These are phyloP conservation scores for Psophia crepitans DNA, from an alignment of 2,113 vertebrate species.

Conservation along the genomic window DNA sequence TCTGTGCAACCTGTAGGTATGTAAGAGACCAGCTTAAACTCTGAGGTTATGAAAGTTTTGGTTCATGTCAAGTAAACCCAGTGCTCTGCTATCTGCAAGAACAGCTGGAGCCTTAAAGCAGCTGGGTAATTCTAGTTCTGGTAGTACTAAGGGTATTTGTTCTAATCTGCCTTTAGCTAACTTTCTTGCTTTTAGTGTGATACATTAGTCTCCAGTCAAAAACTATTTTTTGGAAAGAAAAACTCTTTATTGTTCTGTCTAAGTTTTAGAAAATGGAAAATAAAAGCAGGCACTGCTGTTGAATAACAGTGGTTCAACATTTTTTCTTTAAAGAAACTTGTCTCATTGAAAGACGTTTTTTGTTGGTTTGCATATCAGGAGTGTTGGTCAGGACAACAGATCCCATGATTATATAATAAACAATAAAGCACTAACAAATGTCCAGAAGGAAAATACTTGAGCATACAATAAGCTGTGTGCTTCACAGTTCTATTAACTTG, in stretches of 20 bases:
- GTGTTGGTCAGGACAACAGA: not conserved
- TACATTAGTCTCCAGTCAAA: not conserved
- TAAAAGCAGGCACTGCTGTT: not conserved
- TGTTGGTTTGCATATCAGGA: not conserved
- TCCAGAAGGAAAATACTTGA: not conserved
- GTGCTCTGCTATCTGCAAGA: not conserved
- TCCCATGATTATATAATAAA: not conserved
- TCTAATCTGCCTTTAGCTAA: not conserved
- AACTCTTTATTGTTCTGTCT: not conserved
- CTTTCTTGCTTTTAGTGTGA: not conserved
- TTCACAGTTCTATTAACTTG: not conserved
- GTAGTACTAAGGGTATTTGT: not conserved
- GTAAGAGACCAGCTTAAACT: not conserved
- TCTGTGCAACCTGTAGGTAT: not conserved
- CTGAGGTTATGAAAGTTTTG: not conserved
- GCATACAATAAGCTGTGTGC: not conserved
- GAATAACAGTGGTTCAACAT: not conserved
- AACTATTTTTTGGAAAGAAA: not conserved
- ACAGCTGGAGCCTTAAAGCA: not conserved
- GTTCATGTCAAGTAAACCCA: not conserved
- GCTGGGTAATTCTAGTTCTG: not conserved
- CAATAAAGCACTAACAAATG: not conserved
- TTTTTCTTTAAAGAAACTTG: not conserved
- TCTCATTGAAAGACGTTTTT: not conserved
- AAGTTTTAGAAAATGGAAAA: not conserved